A percentile compares a stretch with the other conserved stretches of the same genome.
Evolutionary conservation across 2,797 vertebrate species (phyloP).

Genomic region (Sus cebifrons): DNA sequence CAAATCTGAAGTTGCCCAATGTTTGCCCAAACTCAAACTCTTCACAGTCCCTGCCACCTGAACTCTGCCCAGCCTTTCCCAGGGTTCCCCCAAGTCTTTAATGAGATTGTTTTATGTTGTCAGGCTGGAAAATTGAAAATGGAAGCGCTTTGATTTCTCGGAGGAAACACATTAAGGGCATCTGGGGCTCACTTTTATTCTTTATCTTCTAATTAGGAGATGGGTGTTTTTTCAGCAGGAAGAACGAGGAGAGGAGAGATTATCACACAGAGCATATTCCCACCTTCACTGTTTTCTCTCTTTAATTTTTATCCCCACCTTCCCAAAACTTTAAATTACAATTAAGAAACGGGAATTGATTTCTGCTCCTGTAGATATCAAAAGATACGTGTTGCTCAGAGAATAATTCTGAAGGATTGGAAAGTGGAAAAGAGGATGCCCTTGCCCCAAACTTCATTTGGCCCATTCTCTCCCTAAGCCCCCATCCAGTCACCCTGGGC

Average conservation of each 20-base stretch:
- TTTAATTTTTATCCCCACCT: slow-evolving; percentile 61
- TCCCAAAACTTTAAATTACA: slow-evolving; percentile 69
- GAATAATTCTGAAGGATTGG: not conserved
- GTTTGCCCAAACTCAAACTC: slow-evolving; percentile 60
- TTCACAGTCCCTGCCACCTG: not conserved
- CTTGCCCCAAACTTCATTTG: not conserved
- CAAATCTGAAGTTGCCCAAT: slow-evolving; percentile 62
- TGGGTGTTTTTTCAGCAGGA: slow-evolving; percentile 30
- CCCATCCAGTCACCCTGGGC: accelerated
- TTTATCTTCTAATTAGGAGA: slow-evolving; percentile 80
- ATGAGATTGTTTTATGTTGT: slow-evolving; percentile 82
- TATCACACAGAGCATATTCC: slow-evolving; percentile 61
- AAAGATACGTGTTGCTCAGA: not conserved
- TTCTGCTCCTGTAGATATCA: slow-evolving; percentile 11
- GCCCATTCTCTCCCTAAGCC: accelerated
- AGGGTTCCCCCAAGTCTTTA: slow-evolving; percentile 54
- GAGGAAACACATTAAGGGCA: slow-evolving; percentile 67
- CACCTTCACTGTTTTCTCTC: not conserved
- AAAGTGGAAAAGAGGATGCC: not conserved
- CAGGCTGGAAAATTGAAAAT: slow-evolving; percentile 78
- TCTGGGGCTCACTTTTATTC: slow-evolving; percentile 47
- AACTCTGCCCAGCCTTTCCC: slow-evolving; percentile 68
- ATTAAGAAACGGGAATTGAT: slow-evolving; percentile 65
- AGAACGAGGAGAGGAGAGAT: slow-evolving; percentile 28
- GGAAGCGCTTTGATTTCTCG: slow-evolving; percentile 82